A percentile compares a stretch with the other conserved stretches of the same genome.
Evolutionary conservation across 2,888 invertebrate species (phyloP).

Genomic region (Gandaritis pyraliata): DNA sequence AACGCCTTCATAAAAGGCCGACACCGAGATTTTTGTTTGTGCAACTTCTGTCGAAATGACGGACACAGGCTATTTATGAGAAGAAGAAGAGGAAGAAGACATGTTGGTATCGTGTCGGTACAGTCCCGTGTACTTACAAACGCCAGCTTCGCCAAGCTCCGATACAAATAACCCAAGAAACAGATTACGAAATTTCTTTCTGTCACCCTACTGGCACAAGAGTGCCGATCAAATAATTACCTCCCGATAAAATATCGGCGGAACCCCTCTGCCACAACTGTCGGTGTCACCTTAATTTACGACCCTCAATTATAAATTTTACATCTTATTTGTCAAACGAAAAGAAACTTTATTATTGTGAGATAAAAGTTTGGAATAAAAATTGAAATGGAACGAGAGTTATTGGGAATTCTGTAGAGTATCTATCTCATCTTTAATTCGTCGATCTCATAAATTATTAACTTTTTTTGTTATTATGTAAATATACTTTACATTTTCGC

Average conservation of each 20-base stretch:
- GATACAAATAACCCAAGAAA: slow-evolving; percentile 36
- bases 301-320: slow-evolving; percentile 83
- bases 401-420: background rate
- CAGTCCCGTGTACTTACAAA: too few species aligned
- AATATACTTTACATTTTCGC: background rate
- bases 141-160: slow-evolving; percentile 10
- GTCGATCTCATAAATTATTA: background rate
- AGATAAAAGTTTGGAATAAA: slow-evolving; percentile 32
- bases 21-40: too few species aligned
- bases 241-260: slow-evolving; percentile 81
- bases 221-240: slow-evolving; percentile 77
- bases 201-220: slow-evolving; percentile 59
- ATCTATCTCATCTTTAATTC: background rate
- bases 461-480: too few species aligned
- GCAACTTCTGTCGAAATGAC: too few species aligned
- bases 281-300: slow-evolving; percentile 85
- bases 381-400: slow-evolving; percentile 2
- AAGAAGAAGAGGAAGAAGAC: too few species aligned
- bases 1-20: too few species aligned
- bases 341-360: slow-evolving; percentile 39
- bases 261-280: slow-evolving; percentile 79
- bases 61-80: too few species aligned
- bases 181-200: slow-evolving; percentile 43
- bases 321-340: slow-evolving; percentile 55
- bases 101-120: too few species aligned